phyloP scores from a whole-genome alignment of 2,113 vertebrate species.

The Limnothrissa miodon region DNA sequence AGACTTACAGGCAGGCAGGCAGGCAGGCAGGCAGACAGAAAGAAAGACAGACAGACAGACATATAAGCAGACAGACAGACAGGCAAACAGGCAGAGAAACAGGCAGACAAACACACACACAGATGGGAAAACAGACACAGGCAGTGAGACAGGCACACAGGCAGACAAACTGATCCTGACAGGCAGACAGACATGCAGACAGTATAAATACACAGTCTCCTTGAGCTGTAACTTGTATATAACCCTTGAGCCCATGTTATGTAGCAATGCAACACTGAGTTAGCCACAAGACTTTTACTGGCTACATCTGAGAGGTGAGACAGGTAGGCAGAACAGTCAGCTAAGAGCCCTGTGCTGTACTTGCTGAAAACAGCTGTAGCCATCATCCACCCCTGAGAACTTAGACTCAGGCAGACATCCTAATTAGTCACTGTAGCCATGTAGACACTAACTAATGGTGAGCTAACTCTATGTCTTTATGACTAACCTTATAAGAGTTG shows the following conservation, averaged over 20 bases:
- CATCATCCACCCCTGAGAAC: not conserved
- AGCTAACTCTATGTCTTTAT: constrained; percentile 38
- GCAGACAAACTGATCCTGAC: too few relatives aligned
- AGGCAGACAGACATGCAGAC: not conserved
- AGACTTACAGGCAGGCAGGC: constrained; percentile 38
- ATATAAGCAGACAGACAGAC: not conserved
- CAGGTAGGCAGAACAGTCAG: not conserved
- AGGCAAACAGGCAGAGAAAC: too few relatives aligned
- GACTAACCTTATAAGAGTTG: constrained; percentile 73
- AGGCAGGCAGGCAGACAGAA: not conserved
- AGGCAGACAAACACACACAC: too few relatives aligned
- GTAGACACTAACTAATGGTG: constrained; percentile 57
- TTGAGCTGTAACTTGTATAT: constrained; percentile 21
- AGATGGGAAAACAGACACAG: too few relatives aligned
- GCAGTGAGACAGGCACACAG: constrained; percentile 43
- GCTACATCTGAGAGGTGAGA: not conserved
- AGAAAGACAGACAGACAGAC: not conserved
- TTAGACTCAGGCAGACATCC: constrained; percentile 49
- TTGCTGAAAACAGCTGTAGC: not conserved
- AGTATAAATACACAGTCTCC: not conserved
- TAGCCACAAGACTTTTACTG: not conserved
- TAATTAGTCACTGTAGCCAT: constrained; percentile 61
- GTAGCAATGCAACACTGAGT: constrained; percentile 26
- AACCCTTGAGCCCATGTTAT: constrained; percentile 64
- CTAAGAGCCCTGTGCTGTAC: not conserved